phyloP scores from a whole-genome alignment of 2,888 invertebrate species.

The Stramonita haemastoma region DNA sequence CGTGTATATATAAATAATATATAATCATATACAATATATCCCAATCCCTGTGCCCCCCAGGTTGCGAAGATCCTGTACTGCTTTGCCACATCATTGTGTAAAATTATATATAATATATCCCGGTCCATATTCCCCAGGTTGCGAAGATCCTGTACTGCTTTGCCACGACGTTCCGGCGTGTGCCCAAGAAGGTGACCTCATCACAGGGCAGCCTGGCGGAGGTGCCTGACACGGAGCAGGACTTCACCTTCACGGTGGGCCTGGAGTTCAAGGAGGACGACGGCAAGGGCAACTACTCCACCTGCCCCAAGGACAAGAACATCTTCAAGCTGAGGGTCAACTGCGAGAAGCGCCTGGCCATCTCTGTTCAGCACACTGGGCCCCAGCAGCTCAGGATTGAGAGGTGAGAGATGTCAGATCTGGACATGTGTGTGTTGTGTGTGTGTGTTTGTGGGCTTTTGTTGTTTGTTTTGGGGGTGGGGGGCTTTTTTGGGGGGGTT shows the following conservation, averaged over 20 bases:
- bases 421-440: background rate
- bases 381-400: conserved; percentile 87
- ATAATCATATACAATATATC: too few relatives aligned
- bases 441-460: background rate
- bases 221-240: conserved; percentile 74
- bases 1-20: too few relatives aligned
- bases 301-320: conserved; percentile 85
- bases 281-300: conserved; percentile 81
- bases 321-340: conserved; percentile 84
- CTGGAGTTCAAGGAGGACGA: conserved; percentile 86
- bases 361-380: conserved; percentile 84
- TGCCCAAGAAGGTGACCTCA: conserved; percentile 80
- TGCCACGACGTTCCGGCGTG: conserved; percentile 94
- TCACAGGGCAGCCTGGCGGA: conserved; percentile 31
- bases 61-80: conserved; percentile 82
- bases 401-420: conserved; percentile 75
- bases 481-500: too few relatives aligned
- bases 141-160: conserved; percentile 85
- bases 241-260: conserved; percentile 92
- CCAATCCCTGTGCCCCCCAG: too few relatives aligned
- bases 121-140: conserved; percentile 74
- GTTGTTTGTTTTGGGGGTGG: too few relatives aligned
- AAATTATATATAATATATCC: too few relatives aligned
- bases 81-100: conserved; percentile 97
- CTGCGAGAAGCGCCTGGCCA: conserved; percentile 90